phyloP scores from a whole-genome alignment of 2,113 vertebrate genomes.

The Rhineura floridana region DNA sequence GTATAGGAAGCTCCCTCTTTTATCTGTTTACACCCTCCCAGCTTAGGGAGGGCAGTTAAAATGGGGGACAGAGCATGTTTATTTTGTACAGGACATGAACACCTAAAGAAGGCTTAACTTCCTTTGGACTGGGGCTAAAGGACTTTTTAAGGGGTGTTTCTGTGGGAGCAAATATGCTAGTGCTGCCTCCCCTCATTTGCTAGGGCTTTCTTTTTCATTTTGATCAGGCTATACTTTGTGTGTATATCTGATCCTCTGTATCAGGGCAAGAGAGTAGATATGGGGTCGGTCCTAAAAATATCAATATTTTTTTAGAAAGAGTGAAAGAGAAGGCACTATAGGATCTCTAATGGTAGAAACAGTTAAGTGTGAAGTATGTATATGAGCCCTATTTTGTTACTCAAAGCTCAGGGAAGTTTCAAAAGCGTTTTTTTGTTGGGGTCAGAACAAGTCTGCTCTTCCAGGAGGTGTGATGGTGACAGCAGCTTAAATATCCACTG shows the following conservation, averaged over 20 bases:
- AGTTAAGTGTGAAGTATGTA: background rate
- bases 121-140: background rate
- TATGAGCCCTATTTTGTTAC: background rate
- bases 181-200: background rate
- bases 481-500: background rate
- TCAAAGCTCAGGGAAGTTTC: slow-evolving; percentile 28
- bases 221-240: background rate
- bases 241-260: background rate
- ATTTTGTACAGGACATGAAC: no score
- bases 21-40: no score
- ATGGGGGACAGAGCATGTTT: no score
- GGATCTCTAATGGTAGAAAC: background rate
- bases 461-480: background rate
- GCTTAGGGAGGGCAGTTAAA: no score
- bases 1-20: no score
- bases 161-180: background rate
- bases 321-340: background rate
- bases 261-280: background rate
- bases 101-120: background rate
- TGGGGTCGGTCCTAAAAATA: background rate
- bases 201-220: background rate
- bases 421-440: background rate
- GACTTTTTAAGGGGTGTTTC: background rate
- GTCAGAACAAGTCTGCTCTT: background rate
- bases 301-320: background rate